phyloP scores from a whole-genome alignment of 1,140 invertebrate species.

The Parasteatoda tepidariorum region DNA sequence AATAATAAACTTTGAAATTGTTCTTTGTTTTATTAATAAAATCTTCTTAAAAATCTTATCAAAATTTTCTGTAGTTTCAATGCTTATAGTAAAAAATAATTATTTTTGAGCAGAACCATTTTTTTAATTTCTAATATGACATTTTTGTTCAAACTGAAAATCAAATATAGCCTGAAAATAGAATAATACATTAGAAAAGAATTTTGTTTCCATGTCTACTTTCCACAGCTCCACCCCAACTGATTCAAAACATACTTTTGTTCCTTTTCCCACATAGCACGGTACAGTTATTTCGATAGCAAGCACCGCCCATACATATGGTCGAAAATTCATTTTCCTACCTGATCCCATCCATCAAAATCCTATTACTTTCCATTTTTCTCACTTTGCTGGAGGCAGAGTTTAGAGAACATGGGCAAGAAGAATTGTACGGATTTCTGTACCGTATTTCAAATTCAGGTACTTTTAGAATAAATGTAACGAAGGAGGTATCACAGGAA shows the following conservation, averaged over 20 bases:
- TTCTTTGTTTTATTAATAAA: too few species aligned
- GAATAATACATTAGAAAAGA: neutral
- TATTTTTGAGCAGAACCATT: too few species aligned
- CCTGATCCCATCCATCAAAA: conserved; percentile 27
- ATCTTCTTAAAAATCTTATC: too few species aligned
- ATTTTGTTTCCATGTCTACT: neutral
- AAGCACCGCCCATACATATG: neutral
- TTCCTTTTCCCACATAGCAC: conserved; percentile 11
- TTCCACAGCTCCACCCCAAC: neutral
- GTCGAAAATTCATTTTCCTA: neutral
- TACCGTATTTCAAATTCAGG: neutral
- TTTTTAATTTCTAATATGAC: too few species aligned
- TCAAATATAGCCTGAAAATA: too few species aligned
- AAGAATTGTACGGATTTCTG: neutral
- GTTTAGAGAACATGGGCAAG: neutral
- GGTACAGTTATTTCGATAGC: conserved; percentile 12
- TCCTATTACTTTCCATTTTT: conserved; percentile 8
- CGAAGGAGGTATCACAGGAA: neutral
- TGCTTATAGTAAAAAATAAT: too few species aligned
- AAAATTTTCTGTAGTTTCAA: too few species aligned
- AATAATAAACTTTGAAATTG: too few species aligned
- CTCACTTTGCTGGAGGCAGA: conserved; percentile 3
- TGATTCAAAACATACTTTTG: neutral
- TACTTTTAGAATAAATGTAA: neutral
- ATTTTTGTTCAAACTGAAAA: too few species aligned